Evolutionary conservation across 2,797 vertebrate species (phyloP), one percentile per base, ranked within the genome.

Genomic region (Setipinna tenuifilis): DNA sequence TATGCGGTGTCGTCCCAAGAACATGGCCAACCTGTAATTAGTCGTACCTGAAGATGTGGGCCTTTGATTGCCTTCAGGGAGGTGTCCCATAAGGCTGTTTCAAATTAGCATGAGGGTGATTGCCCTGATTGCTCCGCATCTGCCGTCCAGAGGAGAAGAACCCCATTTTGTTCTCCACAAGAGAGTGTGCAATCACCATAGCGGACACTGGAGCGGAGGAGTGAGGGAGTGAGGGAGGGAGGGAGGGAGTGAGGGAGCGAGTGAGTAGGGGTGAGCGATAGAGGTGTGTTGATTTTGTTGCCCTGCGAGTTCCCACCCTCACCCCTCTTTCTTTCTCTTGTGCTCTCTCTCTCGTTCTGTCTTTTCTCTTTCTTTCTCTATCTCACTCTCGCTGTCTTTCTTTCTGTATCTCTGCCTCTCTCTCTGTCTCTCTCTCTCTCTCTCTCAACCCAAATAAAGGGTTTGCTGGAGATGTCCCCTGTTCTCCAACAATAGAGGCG

Each of bases 111-210:
- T 89, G 91, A 93, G 93, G 93, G 88, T 84, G 89, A 92, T 92
- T 91, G 92, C 89, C 91, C 92, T 95, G 94, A 95, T 95, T 95
- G 93, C 94, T 93, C 92, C 92, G 91, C 94, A 95, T 95, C 94
- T 96, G 94, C 93, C 89, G 91, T 90, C 93, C 94, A 93, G 92
- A 94, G 85, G 89, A 91, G 88, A 91, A 88, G 75, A 88, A 85
- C 81, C 10, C 19, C 61, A 88, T 86, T 87, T 85, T 86, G 50
- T 81, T 78, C 35, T 48, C 59, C 84, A 85, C 75, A 82, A 87
- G 71, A 84, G 71, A 23, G 59, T 31, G 71, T 65, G 82, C 87
- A 61, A 61, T 86, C 83, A 87, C 86, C 65, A 78, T 90, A 89
- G 86, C 41, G 89, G 82, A 23, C 46, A 83, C 62, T 81, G 58